phyloP scores from a whole-genome alignment of 2,888 invertebrate species.

The Megastigmus dorsalis region DNA sequence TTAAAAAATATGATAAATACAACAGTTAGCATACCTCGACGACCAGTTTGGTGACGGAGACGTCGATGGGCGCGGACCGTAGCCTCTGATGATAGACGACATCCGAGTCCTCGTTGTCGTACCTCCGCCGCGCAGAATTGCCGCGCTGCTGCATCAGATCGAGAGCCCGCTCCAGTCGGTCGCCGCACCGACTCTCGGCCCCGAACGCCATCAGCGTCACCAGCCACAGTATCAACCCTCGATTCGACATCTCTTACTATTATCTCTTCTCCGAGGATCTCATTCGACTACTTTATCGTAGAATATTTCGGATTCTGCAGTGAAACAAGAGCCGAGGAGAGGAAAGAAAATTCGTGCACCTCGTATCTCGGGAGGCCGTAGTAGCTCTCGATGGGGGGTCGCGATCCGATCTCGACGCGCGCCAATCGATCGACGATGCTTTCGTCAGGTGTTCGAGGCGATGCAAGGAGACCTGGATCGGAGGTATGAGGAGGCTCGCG shows the following conservation, averaged over 20 bases:
- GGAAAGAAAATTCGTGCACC: too few relatives aligned
- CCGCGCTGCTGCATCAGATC: constrained; percentile 66
- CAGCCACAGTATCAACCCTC: too few relatives aligned
- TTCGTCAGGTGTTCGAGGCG: neutral
- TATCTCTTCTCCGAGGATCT: too few relatives aligned
- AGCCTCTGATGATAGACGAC: constrained; percentile 68
- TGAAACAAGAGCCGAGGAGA: too few relatives aligned
- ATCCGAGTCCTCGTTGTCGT: constrained; percentile 63
- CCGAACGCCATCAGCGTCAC: constrained; percentile 54
- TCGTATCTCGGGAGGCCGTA: too few relatives aligned
- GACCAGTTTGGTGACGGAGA: constrained; percentile 57
- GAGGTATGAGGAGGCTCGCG: constrained; percentile 14
- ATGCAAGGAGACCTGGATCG: neutral
- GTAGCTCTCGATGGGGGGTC: too few relatives aligned
- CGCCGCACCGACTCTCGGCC: constrained; percentile 67
- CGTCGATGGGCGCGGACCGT: constrained; percentile 68
- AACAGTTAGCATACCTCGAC: constrained; percentile 71
- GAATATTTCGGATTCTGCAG: too few relatives aligned
- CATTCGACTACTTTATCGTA: too few relatives aligned
- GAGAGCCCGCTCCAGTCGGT: constrained; percentile 69
- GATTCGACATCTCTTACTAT: neutral
- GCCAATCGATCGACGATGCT: too few relatives aligned
- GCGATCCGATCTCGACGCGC: too few relatives aligned
- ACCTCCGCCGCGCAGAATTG: constrained; percentile 63
- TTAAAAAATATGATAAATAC: neutral